Base-by-base conservation (phyloP, 2,797 vertebrate species). In the Betta splendens region DNA sequence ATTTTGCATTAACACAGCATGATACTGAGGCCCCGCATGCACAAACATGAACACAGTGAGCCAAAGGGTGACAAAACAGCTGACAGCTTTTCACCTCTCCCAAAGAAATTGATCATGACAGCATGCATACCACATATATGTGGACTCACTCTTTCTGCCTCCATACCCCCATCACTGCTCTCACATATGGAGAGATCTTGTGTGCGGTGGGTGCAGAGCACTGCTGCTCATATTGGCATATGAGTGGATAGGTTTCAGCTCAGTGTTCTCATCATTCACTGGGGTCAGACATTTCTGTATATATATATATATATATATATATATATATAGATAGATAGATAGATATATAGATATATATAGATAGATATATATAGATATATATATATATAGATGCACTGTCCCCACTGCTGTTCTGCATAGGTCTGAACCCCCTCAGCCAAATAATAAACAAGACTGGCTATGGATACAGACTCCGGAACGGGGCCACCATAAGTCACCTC, bases 221-320 rank as follows among this genome's bases (percentile, higher is more conserved):
- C 40, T 66, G 45, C 45, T 77, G 58, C 75, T 82, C 73, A 63
- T 78, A 80, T 60, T 60, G 75, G 74, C 75, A 83, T n/a, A n/a
- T n/a, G 62, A 52, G 79, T 79, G 87, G 84, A 89, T 85, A 83
- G 83, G 78, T 81, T 84, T 57, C 68, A 85, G 80, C 83, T 85
- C 77, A 74, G 73, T 57, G 83, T 80, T 86, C 68, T 77, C 86
- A 86, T 87, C 83, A 82, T 86, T 90, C 87, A 87, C 79, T 72
- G 63, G 81, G 89, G 89, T 91, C 83, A 48, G 85, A 90, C 89
- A 89, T 82, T 83, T 76, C 80, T 87, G 85, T 89, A 89, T n/a
- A n/a, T n/a, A n/a, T n/a, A n/a, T n/a, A n/a, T n/a, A n/a, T n/a
- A n/a, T n/a, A n/a, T n/a, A n/a, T n/a, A n/a, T n/a, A n/a, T n/a